Evolutionary conservation across 1,140 invertebrate genomes (phyloP).

Genomic region (Drosophila rufa): DNA sequence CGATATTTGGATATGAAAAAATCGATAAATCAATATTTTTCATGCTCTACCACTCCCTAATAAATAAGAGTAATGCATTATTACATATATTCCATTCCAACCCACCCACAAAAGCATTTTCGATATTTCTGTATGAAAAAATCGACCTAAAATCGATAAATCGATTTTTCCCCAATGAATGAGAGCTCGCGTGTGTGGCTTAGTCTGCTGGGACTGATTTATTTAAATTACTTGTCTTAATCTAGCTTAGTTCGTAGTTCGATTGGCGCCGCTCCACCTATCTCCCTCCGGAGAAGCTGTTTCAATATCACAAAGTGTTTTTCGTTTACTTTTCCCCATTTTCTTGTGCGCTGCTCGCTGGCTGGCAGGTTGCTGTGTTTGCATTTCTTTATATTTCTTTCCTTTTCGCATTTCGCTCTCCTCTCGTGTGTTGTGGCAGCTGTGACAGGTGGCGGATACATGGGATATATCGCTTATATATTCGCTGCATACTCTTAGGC

Average conservation of each 20-base stretch:
- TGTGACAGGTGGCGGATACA: constrained; percentile 16
- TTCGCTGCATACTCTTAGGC: constrained; percentile 59
- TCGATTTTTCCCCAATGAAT: neutral
- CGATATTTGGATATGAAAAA: neutral
- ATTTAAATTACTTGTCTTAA: constrained; percentile 22
- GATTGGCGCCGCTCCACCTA: constrained; percentile 4
- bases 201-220: constrained; percentile 7
- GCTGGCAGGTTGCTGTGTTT: constrained; percentile 13
- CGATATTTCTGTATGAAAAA: neutral
- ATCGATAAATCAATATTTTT: no score
- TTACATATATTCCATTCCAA: no score
- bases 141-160: neutral
- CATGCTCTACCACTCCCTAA: no score
- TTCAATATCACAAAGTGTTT: constrained; percentile 36
- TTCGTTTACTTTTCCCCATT: constrained; percentile 12
- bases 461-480: neutral
- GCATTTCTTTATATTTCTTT: neutral
- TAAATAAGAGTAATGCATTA: no score
- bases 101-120: neutral
- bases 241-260: constrained; percentile 17
- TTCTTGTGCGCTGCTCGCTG: neutral
- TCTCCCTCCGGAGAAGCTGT: constrained; percentile 22
- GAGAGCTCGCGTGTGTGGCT: neutral
- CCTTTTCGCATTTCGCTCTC: neutral
- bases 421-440: constrained; percentile 17